Conservation (phyloP, 2,113 vertebrate genomes). For the Rhinolophus ferrumequinum region DNA sequence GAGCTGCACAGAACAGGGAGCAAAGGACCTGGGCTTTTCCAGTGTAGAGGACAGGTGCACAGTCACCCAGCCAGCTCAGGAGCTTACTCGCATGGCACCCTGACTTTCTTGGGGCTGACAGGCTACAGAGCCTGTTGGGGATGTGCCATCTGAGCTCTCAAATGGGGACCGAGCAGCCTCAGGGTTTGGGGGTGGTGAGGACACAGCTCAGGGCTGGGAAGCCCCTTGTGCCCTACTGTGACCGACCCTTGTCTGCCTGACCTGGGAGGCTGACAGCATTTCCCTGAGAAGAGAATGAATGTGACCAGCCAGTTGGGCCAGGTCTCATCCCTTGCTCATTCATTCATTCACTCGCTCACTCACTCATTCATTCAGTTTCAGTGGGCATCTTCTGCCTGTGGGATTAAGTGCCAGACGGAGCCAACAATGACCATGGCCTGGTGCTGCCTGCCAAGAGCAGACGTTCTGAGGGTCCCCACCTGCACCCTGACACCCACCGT, state of each 20-base stretch:
- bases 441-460: background rate
- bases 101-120: too few relatives aligned
- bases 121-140: too few relatives aligned
- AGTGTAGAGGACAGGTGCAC: background rate
- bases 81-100: background rate
- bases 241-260: background rate
- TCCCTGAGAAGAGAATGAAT: background rate
- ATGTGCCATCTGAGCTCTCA: background rate
- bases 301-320: too few relatives aligned
- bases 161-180: background rate
- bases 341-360: too few relatives aligned
- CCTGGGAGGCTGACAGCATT: background rate
- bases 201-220: background rate
- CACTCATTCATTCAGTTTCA: too few relatives aligned
- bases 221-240: background rate
- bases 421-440: rapidly evolving
- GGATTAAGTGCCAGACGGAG: background rate
- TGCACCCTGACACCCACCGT: background rate
- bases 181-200: too few relatives aligned
- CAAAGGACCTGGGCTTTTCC: background rate
- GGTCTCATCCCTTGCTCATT: too few relatives aligned
- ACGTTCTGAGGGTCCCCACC: too few relatives aligned
- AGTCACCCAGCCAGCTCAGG: background rate
- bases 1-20: background rate
- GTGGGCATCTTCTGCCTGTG: background rate